Evolutionary conservation across 2,113 vertebrate genomes (phyloP).

Genomic region (Mirza zaza): DNA sequence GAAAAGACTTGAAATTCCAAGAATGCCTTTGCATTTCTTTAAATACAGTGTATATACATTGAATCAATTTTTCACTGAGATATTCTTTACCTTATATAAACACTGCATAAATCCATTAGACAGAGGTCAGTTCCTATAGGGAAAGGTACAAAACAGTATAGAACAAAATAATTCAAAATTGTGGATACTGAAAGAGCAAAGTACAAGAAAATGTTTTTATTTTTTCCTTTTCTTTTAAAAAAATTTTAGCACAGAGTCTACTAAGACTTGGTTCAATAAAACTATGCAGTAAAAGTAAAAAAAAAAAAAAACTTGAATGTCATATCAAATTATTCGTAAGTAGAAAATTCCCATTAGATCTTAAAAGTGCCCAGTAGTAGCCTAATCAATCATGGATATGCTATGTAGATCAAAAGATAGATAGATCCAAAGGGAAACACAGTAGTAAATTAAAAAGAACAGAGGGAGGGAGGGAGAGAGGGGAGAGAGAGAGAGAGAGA

Average conservation of each 20-base stretch:
- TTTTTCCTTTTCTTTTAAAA: background rate
- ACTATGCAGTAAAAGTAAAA: background rate
- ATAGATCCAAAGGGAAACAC: background rate
- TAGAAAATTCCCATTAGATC: slow-evolving; percentile 54
- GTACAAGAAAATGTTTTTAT: background rate
- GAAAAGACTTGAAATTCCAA: background rate
- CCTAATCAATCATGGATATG: background rate
- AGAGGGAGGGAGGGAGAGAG: accelerated
- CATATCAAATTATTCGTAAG: slow-evolving; percentile 58
- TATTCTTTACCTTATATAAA: slow-evolving; percentile 51
- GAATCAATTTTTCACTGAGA: background rate
- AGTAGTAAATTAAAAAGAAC: background rate
- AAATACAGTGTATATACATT: background rate
- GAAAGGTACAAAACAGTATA: slow-evolving; percentile 51
- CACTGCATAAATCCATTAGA: slow-evolving; percentile 46
- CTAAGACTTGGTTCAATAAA: slow-evolving; percentile 56
- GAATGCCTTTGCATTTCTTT: background rate
- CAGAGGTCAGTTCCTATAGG: background rate
- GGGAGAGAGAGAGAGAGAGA: background rate
- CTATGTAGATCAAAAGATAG: slow-evolving; percentile 38
- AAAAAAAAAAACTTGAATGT: slow-evolving; percentile 46
- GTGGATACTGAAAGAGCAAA: slow-evolving; percentile 49
- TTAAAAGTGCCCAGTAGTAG: slow-evolving; percentile 44
- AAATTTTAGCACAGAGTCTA: background rate
- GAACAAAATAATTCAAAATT: slow-evolving; percentile 47